A percentile compares a stretch with the other conserved stretches of the same genome.
These are phyloP conservation scores for Melieria omissa DNA, from an alignment of 2,888 invertebrate genomes.

Conservation along the genomic window DNA sequence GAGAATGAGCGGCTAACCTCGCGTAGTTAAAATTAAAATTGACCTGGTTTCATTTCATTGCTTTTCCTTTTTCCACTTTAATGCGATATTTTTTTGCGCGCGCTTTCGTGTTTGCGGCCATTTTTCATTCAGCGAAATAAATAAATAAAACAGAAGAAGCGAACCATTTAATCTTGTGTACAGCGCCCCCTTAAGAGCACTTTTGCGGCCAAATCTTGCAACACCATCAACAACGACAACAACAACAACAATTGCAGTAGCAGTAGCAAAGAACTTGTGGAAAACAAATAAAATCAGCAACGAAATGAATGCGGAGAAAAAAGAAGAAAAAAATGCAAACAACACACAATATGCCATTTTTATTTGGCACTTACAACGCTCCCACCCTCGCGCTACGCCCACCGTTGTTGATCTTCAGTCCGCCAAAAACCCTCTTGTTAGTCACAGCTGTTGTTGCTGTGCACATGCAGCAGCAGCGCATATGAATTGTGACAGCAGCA, in stretches of 20 bases:
- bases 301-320: neutral
- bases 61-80: too few relatives aligned
- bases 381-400: neutral
- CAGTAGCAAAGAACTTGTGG: neutral
- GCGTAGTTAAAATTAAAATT: too few relatives aligned
- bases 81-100: neutral
- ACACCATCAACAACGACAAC: constrained; percentile 30
- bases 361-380: constrained; percentile 45
- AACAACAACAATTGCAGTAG: neutral
- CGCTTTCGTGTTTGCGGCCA: neutral
- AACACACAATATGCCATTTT: constrained; percentile 38
- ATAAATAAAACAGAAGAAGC: constrained; percentile 4
- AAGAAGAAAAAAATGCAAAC: constrained; percentile 1
- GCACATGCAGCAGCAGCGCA: neutral
- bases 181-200: constrained; percentile 47
- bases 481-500: constrained; percentile 23
- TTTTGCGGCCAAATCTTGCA: constrained; percentile 45
- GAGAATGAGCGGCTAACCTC: too few relatives aligned
- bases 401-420: neutral
- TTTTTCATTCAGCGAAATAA: constrained; percentile 22
- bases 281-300: neutral
- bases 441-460: neutral
- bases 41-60: too few relatives aligned
- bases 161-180: constrained; percentile 27
- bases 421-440: too few relatives aligned